A percentile compares a stretch with the other conserved stretches of the same genome.
Conservation (phyloP, 2,113 vertebrate genomes). For the Tupaia chinensis region DNA sequence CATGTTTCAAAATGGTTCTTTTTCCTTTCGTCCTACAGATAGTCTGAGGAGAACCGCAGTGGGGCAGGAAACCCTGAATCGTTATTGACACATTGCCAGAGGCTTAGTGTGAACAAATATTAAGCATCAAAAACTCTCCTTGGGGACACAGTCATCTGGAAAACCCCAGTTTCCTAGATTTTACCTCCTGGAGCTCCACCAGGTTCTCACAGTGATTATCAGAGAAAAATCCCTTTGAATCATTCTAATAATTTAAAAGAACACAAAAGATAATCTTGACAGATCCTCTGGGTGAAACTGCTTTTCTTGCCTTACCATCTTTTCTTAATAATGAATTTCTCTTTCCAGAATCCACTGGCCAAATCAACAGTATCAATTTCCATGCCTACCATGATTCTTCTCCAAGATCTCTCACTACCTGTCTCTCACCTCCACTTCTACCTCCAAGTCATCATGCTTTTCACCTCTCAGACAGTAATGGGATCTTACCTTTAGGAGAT, state of each 20-base stretch:
- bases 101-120: no score
- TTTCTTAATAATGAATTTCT: neutral
- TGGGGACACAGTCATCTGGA: no score
- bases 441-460: neutral
- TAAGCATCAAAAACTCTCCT: no score
- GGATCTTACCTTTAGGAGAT: constrained; percentile 92
- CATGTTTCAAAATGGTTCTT: neutral
- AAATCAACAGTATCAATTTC: neutral
- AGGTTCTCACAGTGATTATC: no score
- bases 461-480: neutral
- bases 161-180: no score
- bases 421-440: neutral
- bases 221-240: neutral
- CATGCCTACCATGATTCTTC: neutral
- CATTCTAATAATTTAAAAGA: neutral
- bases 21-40: neutral
- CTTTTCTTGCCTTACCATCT: neutral
- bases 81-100: no score
- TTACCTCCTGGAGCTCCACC: no score
- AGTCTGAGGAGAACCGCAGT: neutral
- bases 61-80: no score
- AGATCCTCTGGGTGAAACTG: neutral
- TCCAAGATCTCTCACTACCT: neutral
- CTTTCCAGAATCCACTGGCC: neutral
- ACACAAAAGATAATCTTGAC: neutral